A percentile compares a stretch with the other conserved stretches of the same genome.
phyloP scores from a whole-genome alignment of 2,113 vertebrate genomes.

The Castor canadensis region DNA sequence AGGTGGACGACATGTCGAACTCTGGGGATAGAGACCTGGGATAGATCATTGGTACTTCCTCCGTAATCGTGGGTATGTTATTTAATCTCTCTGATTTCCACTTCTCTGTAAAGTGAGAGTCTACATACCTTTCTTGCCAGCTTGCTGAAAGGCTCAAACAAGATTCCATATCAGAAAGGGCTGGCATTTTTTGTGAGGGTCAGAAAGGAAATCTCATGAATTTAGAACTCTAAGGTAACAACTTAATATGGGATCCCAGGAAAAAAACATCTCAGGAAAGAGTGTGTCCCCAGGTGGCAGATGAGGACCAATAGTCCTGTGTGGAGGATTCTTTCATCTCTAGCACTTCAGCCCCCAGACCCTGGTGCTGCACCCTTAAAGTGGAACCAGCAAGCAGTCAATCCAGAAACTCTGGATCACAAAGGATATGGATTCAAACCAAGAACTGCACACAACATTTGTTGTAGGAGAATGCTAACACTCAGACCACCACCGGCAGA shows the following conservation, averaged over 20 bases:
- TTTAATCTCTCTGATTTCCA: background rate
- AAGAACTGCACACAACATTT: background rate
- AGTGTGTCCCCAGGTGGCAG: background rate
- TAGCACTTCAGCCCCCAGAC: background rate
- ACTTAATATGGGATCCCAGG: background rate
- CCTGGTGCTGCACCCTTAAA: background rate
- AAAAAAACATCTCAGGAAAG: background rate
- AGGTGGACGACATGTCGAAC: background rate
- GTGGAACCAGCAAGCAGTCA: background rate
- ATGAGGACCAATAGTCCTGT: background rate
- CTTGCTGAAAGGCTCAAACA: background rate
- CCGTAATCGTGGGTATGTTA: background rate
- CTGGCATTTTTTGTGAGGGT: background rate
- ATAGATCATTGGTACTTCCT: background rate
- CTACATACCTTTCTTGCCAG: background rate
- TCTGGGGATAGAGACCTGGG: background rate
- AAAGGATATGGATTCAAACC: background rate
- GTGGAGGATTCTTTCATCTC: background rate
- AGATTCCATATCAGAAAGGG: background rate
- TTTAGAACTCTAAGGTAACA: background rate
- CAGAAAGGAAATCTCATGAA: background rate
- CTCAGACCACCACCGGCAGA: background rate
- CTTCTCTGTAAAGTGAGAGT: background rate
- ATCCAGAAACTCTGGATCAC: background rate
- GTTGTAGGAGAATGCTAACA: background rate